A percentile compares a stretch with the other conserved stretches of the same genome.
Evolutionary conservation across 2,797 vertebrate genomes (phyloP).

Genomic region (Muraenolepis orangiensis): DNA sequence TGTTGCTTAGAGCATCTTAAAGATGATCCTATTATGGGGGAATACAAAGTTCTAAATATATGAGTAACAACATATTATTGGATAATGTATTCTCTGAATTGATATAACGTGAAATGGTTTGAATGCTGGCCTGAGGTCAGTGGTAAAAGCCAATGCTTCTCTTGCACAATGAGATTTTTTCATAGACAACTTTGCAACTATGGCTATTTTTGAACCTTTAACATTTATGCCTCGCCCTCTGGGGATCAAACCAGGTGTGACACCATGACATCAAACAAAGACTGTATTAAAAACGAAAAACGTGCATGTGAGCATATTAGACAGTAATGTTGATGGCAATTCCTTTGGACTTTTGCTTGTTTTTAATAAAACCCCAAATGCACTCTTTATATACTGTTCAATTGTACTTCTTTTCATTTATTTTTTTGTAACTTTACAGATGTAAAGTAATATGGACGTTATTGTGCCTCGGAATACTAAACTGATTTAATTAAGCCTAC

Average conservation of each 20-base stretch:
- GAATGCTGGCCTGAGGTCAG: conserved; percentile 11
- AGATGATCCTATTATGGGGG: conserved; percentile 30
- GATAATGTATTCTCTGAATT: conserved; percentile 9
- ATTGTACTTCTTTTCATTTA: too few species aligned
- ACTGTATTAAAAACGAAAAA: conserved; percentile 17
- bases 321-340: conserved; percentile 1
- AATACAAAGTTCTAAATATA: conserved; percentile 11
- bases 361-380: conserved; percentile 22
- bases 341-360: not conserved
- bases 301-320: not conserved
- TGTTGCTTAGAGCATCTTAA: conserved; percentile 33
- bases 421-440: not conserved
- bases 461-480: not conserved
- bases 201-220: conserved; percentile 24
- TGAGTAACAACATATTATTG: conserved; percentile 7
- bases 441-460: not conserved
- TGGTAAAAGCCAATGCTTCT: conserved; percentile 34
- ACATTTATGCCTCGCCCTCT: conserved; percentile 11
- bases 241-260: conserved; percentile 3
- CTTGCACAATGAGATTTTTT: conserved; percentile 26
- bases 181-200: conserved; percentile 36
- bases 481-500: not conserved
- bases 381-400: conserved; percentile 14
- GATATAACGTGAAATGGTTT: not conserved
- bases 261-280: not conserved